These are phyloP conservation scores for Leucoraja erinaceus DNA, from an alignment of 2,113 vertebrate genomes.

Conservation along the genomic window DNA sequence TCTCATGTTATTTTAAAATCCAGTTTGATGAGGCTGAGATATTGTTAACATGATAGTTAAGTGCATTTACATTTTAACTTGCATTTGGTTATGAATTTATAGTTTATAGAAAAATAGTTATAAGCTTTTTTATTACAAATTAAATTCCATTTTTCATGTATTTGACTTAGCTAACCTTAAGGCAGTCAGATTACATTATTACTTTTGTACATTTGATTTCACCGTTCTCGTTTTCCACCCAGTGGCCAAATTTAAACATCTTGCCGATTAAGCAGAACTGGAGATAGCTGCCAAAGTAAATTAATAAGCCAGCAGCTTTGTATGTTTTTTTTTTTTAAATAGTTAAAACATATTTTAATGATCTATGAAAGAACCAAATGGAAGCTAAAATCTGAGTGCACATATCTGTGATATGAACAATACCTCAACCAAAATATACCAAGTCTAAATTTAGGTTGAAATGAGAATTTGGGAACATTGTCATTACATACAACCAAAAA, in stretches of 20 bases:
- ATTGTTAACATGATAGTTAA: neutral
- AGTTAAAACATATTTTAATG: too few relatives aligned
- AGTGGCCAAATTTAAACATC: slow-evolving; percentile 24
- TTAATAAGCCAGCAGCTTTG: neutral
- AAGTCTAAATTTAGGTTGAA: too few relatives aligned
- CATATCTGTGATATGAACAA: too few relatives aligned
- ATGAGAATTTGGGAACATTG: too few relatives aligned
- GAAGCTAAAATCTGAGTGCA: too few relatives aligned
- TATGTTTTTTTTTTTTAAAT: too few relatives aligned
- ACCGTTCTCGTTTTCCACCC: neutral
- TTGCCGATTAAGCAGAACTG: neutral
- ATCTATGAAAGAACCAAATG: too few relatives aligned
- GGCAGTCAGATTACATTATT: neutral
- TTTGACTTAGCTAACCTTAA: neutral
- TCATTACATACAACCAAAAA: neutral
- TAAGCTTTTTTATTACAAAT: neutral
- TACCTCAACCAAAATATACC: too few relatives aligned
- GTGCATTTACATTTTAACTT: neutral
- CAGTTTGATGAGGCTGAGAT: neutral
- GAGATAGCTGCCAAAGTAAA: slow-evolving; percentile 6
- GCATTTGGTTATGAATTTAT: neutral
- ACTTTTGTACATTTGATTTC: neutral
- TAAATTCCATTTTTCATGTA: neutral
- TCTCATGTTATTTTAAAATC: neutral
- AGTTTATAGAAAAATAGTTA: neutral